Evolutionary conservation across 2,888 invertebrate genomes (phyloP).

Genomic region (Chrysolina oricalcia): DNA sequence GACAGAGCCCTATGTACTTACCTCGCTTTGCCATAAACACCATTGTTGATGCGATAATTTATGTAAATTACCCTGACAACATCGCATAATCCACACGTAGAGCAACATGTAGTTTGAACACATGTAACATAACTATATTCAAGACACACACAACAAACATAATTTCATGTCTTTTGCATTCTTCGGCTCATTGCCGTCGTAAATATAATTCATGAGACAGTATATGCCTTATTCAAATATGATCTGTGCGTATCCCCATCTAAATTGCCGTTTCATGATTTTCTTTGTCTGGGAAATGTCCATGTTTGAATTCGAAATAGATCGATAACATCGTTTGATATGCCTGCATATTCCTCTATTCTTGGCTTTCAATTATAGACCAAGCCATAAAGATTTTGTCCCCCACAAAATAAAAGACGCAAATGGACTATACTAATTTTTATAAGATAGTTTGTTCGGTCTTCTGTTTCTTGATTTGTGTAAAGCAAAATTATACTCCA

Average conservation of each 20-base stretch:
- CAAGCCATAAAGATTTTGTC: too few species aligned
- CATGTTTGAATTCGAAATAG: background rate
- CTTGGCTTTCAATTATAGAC: too few species aligned
- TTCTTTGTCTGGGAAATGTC: background rate
- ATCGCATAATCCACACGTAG: constrained; percentile 31
- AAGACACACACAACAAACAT: constrained; percentile 27
- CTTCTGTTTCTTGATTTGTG: too few species aligned
- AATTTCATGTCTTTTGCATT: constrained; percentile 38
- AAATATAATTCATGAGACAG: background rate
- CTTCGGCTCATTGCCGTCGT: constrained; percentile 6
- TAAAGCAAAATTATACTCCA: too few species aligned
- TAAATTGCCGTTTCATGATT: background rate
- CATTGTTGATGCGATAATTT: constrained; percentile 27
- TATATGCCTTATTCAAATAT: background rate
- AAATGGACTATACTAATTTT: too few species aligned
- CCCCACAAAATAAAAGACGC: too few species aligned
- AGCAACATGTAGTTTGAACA: constrained; percentile 30
- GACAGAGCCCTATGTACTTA: constrained; percentile 16
- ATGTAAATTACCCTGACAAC: constrained; percentile 15
- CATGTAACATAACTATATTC: constrained; percentile 25
- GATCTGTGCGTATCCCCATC: background rate
- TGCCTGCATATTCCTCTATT: background rate
- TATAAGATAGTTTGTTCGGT: too few species aligned
- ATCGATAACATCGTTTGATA: background rate
- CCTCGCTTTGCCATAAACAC: constrained; percentile 22